Conservation (phyloP, 2,888 invertebrate species). For the Melieria crassipennis region DNA sequence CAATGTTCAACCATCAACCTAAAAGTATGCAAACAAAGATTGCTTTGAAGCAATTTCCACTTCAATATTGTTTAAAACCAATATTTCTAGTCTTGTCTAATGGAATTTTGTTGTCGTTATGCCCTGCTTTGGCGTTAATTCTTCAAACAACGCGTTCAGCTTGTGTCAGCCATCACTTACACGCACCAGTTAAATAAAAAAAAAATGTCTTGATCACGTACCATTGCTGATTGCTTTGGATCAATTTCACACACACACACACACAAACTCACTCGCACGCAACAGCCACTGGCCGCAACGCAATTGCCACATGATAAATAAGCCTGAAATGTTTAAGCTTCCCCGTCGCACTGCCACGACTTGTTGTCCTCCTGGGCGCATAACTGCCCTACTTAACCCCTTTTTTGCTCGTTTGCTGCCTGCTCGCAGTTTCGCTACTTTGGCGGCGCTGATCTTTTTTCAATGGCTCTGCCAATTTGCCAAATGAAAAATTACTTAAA, state of each 20-base stretch:
- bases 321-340: background rate
- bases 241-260: constrained; percentile 54
- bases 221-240: constrained; percentile 52
- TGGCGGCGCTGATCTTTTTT: background rate
- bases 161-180: too few relatives aligned
- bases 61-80: too few relatives aligned
- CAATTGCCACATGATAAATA: constrained; percentile 29
- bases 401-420: background rate
- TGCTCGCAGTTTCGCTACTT: background rate
- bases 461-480: background rate
- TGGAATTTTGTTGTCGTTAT: background rate
- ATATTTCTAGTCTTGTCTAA: too few relatives aligned
- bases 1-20: background rate
- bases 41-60: background rate
- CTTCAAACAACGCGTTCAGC: too few relatives aligned
- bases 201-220: constrained; percentile 36
- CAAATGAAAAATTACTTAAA: background rate
- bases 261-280: background rate
- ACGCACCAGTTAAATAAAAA: background rate
- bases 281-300: constrained; percentile 3
- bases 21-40: constrained; percentile 6
- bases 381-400: background rate
- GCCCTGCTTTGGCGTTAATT: too few relatives aligned
- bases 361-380: background rate
- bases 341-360: background rate